Evolutionary conservation across 1,140 invertebrate species (phyloP), one percentile per base, ranked within the genome.

Genomic region (Drosophila lacteicornis): DNA sequence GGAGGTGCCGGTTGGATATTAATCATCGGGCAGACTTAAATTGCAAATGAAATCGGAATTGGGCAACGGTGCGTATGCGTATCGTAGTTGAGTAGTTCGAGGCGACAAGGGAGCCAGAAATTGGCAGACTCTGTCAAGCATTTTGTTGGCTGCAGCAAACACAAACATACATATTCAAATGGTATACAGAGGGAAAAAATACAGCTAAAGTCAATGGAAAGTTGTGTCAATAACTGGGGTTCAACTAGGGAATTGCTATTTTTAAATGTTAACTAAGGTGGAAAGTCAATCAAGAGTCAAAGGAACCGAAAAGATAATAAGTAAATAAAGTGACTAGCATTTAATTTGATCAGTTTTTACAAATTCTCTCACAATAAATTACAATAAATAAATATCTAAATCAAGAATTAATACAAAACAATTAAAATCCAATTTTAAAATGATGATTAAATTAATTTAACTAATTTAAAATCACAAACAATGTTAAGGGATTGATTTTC

Each of bases 1-100:
- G 46, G 49, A 62, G 45, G 57, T 62, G 33, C 40, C 38, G 55
- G 12, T 15, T 46, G 71, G 70, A 75, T 76, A 77, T 77, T 77
- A 77, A 77, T 77, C 75, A 77, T 76, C 55, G 58, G 58, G 51
- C 71, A 75, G 74, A 65, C 70, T 76, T 76, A 76, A 76, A 75
- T 76, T 75, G 74, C 74, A 76, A 75, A 66, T 75, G 71, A 77
- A 67, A 77, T 67, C 61, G 60, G 71, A 76, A 76, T 66, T 76
- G 74, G 74, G 61, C 74, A 77, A 77, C 74, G 73, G 74, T 77
- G 74, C 74, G 74, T 77, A 77, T 76, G 74, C 74, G 74, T 74
- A 74, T 73, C 55, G 70, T 74, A 74, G 70, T 73, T 60, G 70
- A 74, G 70, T 74, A 74, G 67, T 74, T 74, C 68, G 40, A 74